Conservation (phyloP, 35 echinoderm and acorn worm genomes). For the Hemicentrotus pulcherrimus region DNA sequence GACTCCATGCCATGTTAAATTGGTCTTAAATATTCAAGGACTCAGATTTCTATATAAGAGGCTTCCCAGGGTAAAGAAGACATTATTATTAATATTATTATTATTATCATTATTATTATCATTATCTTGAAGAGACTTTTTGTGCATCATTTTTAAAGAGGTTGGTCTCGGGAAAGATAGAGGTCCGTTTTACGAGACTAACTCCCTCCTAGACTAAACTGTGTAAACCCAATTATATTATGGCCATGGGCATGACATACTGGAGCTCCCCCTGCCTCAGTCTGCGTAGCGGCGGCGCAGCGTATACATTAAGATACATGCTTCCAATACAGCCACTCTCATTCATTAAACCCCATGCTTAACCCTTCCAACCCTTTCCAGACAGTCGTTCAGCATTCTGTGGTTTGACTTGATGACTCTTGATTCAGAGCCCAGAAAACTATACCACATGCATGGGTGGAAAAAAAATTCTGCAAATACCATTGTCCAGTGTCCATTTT, state of each 20-base stretch:
- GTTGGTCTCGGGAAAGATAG: background rate
- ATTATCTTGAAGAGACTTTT: background rate
- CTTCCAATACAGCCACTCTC: background rate
- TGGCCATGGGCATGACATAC: background rate
- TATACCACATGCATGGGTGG: no score
- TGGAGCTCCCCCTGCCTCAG: background rate
- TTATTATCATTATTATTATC: no score
- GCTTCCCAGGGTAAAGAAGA: no score
- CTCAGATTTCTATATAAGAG: no score
- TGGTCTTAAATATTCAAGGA: no score
- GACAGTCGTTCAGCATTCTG: no score
- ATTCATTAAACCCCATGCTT: background rate
- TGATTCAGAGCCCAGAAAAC: no score
- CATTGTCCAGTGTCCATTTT: no score
- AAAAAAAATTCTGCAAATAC: no score
- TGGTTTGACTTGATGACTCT: no score
- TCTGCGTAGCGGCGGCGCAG: background rate
- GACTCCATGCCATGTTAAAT: no score
- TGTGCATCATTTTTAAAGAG: background rate
- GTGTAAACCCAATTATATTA: constrained; percentile 13
- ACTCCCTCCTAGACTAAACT: background rate
- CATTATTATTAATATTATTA: no score
- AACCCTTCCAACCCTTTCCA: background rate
- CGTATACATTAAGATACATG: background rate
- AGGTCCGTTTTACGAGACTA: background rate